phyloP scores from a whole-genome alignment of 2,113 vertebrate species.

The Paradisaea rubra region DNA sequence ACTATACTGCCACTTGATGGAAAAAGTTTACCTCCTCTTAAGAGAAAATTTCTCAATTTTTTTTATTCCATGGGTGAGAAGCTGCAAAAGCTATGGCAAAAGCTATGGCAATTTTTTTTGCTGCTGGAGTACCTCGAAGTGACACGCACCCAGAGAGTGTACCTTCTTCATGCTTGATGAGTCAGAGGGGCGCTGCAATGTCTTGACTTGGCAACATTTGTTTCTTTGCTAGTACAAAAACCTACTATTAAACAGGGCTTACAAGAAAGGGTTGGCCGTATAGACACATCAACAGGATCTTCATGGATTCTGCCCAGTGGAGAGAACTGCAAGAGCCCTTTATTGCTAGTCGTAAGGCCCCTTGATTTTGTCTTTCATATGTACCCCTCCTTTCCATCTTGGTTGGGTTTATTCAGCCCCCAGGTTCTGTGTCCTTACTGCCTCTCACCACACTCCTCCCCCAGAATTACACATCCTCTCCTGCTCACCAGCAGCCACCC shows the following conservation, averaged over 20 bases:
- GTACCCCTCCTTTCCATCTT: not conserved
- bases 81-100: not conserved
- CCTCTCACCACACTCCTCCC: not conserved
- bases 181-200: rapidly evolving
- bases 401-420: not conserved
- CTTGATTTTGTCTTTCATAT: not conserved
- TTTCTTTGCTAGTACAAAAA: not conserved
- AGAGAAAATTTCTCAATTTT: not conserved
- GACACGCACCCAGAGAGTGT: not conserved
- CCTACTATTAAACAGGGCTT: not conserved
- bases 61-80: not conserved
- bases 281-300: not conserved
- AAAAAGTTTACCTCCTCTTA: not conserved
- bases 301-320: not conserved
- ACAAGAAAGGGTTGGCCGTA: not conserved
- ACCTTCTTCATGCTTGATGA: not conserved
- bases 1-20: not conserved
- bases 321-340: not conserved
- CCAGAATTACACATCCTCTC: not conserved
- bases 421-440: not conserved
- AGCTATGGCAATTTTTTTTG: not conserved
- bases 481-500: not conserved
- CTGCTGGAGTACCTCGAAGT: not conserved
- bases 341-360: not conserved
- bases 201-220: not conserved